A percentile compares a stretch with the other conserved stretches of the same genome.
phyloP scores from a whole-genome alignment of 2,113 vertebrate genomes.

The human (Homo sapiens) region GRCh38 chr6:25006501-25007000 shows the following conservation, averaged over 20 bases:
- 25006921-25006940: not conserved
- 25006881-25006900: not conserved
- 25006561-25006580: not conserved
- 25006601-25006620: not conserved
- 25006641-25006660: not conserved
- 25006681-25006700: not conserved
- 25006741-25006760: not conserved
- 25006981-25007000: not conserved
- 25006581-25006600: not conserved
- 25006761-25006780: not conserved
- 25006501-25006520: not conserved
- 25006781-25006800: not conserved
- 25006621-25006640: not conserved
- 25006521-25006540: not conserved
- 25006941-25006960: not conserved
- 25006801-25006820: not conserved
- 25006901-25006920: not conserved
- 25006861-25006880: not conserved
- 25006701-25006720: not conserved
- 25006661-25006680: not conserved
- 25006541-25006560: not conserved
- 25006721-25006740: not conserved
- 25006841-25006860: not conserved
- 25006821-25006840: not conserved
- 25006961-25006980: not conserved